Base-by-base conservation (phyloP, 2,113 vertebrate species). In the Phalacrocorax brasilianus region DNA sequence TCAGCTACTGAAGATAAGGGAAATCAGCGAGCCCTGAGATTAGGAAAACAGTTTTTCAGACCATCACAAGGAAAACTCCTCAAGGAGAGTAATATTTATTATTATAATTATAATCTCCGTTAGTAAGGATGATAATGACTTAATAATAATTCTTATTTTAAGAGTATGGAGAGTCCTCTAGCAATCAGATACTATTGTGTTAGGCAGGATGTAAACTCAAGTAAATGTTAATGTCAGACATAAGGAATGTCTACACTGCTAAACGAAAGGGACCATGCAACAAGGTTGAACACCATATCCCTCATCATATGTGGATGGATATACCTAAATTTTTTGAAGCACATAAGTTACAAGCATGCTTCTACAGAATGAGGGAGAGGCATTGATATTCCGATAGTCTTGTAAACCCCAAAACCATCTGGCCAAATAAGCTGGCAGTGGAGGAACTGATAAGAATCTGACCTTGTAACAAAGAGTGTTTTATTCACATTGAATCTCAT, bases 131-230 rank as follows among this genome's bases (percentile, higher is more conserved):
- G 4, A 42, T 56, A 87, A 70, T 40, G 12, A 73, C 62, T 80
- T 59, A 79, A 90, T 62, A 87, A 78, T 9, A 74, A 82, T 68
- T 91, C 27, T 77, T 70, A 45, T 85, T 89, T 82, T 77, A 91
- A 26, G 32, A 65, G 14, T 44, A n/a, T 18, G 5, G 26, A 88
- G 62, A 87, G 9, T 4, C 7, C 14, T 95, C 7, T 45, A 95
- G n/a, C 28, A 89, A 84, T 89, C 84, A 93, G 61, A 78, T 66
- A 26, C 10, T 71, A 63, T 47, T 85, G 38, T 63, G 56, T 74
- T 55, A 71, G 47, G 6, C 44, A 49, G 58, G n/a, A 26, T n/a
- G 17, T 32, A 58, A 88, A 70, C 9, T 55, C 56, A 45, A 83
- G 42, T 35, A 40, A 70, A 70, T 14, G 6, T 33, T 81, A 62